Evolutionary conservation across 2,113 vertebrate species (phyloP).

Genomic region (Abramis brama): DNA sequence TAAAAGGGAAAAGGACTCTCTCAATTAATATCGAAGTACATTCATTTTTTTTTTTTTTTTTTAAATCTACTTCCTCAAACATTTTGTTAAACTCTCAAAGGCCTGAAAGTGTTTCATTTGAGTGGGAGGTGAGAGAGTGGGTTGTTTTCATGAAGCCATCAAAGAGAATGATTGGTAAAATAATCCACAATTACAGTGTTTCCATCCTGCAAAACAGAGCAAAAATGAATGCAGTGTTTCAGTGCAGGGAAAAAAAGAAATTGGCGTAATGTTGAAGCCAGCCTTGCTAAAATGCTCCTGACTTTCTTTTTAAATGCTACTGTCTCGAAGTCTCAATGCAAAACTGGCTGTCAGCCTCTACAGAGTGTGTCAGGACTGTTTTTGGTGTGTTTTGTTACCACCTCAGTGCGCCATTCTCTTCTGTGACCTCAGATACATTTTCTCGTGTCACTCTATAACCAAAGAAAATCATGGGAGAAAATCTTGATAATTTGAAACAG

Average conservation of each 20-base stretch:
- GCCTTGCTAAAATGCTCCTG: conserved; percentile 34
- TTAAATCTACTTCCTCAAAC: conserved; percentile 6
- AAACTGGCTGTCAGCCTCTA: conserved; percentile 38
- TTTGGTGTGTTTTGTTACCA: conserved; percentile 52
- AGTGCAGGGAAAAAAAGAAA: conserved; percentile 24
- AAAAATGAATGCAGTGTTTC: conserved; percentile 34
- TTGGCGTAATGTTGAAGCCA: conserved; percentile 46
- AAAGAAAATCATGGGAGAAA: conserved; percentile 29
- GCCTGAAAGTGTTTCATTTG: conserved; percentile 29
- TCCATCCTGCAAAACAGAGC: conserved; percentile 23
- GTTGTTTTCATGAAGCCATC: conserved; percentile 41
- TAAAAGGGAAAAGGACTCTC: conserved; percentile 7
- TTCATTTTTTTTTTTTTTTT: not conserved
- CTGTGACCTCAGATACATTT: conserved; percentile 49
- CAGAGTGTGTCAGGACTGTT: conserved; percentile 46
- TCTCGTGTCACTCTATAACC: conserved; percentile 58
- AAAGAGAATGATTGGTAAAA: conserved; percentile 37
- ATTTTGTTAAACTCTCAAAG: conserved; percentile 32
- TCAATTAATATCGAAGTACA: conserved; percentile 21
- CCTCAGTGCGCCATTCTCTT: conserved; percentile 46
- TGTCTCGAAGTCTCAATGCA: conserved; percentile 42
- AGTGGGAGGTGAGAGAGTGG: conserved; percentile 41
- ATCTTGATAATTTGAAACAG: conserved; percentile 26
- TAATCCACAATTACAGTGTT: conserved; percentile 32
- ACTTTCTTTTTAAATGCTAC: conserved; percentile 43